Evolutionary conservation across 1,140 invertebrate genomes (phyloP).

Genomic region (Lepeophtheirus salmonis): DNA sequence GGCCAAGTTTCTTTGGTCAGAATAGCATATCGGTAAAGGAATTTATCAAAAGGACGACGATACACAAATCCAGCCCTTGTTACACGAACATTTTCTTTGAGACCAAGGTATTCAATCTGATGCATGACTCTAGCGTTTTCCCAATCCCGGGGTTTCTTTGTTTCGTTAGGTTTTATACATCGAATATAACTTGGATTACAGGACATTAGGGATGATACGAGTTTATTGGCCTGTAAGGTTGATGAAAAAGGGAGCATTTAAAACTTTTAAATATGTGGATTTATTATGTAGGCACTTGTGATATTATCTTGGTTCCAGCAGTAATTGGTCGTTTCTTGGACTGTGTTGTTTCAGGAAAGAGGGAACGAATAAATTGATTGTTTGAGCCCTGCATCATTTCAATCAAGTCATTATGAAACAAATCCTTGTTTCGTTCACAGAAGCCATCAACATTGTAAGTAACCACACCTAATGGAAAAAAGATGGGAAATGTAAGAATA

Average conservation of each 20-base stretch:
- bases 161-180: constrained; percentile 60
- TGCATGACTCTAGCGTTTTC: constrained; percentile 42
- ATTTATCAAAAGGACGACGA: constrained; percentile 40
- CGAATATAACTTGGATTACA: constrained; percentile 53
- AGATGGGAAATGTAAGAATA: no score
- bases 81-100: constrained; percentile 45
- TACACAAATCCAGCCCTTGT: constrained; percentile 46
- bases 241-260: background rate
- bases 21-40: constrained; percentile 46
- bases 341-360: constrained; percentile 41
- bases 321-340: constrained; percentile 46
- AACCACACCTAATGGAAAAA: constrained; percentile 31
- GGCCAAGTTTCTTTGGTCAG: constrained; percentile 50
- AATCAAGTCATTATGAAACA: constrained; percentile 49
- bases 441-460: constrained; percentile 49
- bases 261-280: no score
- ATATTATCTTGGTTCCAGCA: constrained; percentile 50
- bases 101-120: constrained; percentile 42
- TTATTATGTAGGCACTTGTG: constrained; percentile 37
- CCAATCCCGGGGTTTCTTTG: constrained; percentile 49
- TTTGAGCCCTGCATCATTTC: constrained; percentile 48
- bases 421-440: constrained; percentile 54
- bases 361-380: constrained; percentile 38
- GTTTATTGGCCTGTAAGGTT: constrained; percentile 10
- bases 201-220: constrained; percentile 39